Conservation (phyloP, 2,888 invertebrate species). For the Lomographa bimaculata region DNA sequence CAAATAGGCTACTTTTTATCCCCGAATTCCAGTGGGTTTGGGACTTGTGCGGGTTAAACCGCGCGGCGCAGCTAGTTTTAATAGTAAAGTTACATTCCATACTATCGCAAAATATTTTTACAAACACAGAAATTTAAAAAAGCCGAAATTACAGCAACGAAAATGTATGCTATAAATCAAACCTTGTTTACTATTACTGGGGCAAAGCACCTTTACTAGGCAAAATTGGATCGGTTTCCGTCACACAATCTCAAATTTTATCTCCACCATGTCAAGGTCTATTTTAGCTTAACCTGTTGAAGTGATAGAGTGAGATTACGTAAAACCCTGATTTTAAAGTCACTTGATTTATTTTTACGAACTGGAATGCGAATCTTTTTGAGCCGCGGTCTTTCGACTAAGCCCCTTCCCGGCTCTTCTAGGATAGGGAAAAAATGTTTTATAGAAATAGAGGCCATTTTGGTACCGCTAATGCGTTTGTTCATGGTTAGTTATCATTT, state of each 20-base stretch:
- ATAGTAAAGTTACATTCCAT: too few relatives aligned
- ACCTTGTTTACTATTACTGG: slow-evolving; percentile 47
- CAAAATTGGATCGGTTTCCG: slow-evolving; percentile 37
- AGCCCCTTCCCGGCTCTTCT: slow-evolving; percentile 2
- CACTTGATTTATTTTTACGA: slow-evolving; percentile 68
- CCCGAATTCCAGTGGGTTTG: too few relatives aligned
- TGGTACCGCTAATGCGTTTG: too few relatives aligned
- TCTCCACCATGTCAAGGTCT: slow-evolving; percentile 42
- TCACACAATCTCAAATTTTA: slow-evolving; percentile 35
- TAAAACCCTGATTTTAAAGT: slow-evolving; percentile 61
- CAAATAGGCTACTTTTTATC: too few relatives aligned
- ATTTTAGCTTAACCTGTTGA: slow-evolving; percentile 44
- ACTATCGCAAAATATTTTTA: too few relatives aligned
- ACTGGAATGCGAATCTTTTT: slow-evolving; percentile 42
- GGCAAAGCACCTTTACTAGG: slow-evolving; percentile 14
- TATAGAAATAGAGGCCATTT: slow-evolving; percentile 2
- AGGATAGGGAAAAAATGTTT: slow-evolving; percentile 4
- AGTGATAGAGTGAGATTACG: slow-evolving; percentile 47
- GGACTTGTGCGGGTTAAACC: too few relatives aligned
- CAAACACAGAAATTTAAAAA: too few relatives aligned
- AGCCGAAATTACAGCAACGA: slow-evolving; percentile 37
- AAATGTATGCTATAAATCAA: slow-evolving; percentile 50
- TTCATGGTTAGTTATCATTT: too few relatives aligned
- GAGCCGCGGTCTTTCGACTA: slow-evolving; percentile 6
- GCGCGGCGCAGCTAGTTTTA: too few relatives aligned